Base-by-base conservation (phyloP, 2,797 vertebrate genomes). In the Luscinia luscinia region DNA sequence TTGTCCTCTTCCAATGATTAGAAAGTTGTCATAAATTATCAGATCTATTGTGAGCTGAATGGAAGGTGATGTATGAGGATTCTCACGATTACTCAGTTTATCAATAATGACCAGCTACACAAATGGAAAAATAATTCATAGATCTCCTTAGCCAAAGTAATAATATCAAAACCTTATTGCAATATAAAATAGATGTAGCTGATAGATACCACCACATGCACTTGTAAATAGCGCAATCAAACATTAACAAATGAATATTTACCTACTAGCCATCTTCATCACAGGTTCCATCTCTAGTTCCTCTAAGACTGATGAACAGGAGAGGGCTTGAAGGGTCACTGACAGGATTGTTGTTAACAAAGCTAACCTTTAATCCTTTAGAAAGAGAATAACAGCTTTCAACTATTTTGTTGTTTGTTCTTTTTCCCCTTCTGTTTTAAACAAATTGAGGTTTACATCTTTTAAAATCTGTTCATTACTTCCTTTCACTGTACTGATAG, bases 91-190 rank as follows among this genome's bases (percentile, higher is more conserved):
- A 32, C 9, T 83, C 41, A 32, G 26, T 87, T 93, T 89, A 83
- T 91, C 63, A 82, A 48, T 40, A 86, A 23, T 6, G 0, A 75
- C 43, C 34, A 66, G 22, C 26, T 68, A 91, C 26, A 59, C 14
- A 81, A 90, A 81, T 27, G 19, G 59, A 69, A 73, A 89, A 93
- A 83, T 68, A 89, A 92, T 57, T 85, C 55, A 88, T 28, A 66
- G n/a, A 64, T 11, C 15, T 36, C 16, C 23, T 63, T 77, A 76
- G 21, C 8, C 28, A 38, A 86, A 69, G 12, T 84, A 86, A 62
- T 43, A 82, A 66, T 36, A 24, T 11, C 11, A 81, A 84, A 80
- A 85, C 11, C 49, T 66, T 24, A 68, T 27, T 64, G 17, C 12
- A 72, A 43, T 58, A 68, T 9, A 66, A 49, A 91, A 72, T 19